Evolutionary conservation across 2,797 vertebrate genomes (phyloP).

Genomic region (Mus spretus): DNA sequence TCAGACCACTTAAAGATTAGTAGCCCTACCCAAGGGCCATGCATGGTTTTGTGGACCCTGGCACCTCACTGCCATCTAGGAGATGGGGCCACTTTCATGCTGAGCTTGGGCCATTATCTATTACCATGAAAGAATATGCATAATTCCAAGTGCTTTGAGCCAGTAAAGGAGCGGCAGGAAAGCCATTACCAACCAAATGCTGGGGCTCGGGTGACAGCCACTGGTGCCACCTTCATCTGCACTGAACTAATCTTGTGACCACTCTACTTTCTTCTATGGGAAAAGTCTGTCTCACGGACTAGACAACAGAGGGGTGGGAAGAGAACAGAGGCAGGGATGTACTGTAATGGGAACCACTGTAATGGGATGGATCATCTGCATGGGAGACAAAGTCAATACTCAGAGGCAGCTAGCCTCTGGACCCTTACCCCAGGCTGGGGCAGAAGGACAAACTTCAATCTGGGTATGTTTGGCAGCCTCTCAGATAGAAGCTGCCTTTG

Average conservation of each 20-base stretch:
- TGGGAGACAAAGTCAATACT: not conserved
- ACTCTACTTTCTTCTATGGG: not conserved
- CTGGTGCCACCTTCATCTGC: not conserved
- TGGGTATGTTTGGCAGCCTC: not conserved
- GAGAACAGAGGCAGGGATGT: slow-evolving; percentile 2
- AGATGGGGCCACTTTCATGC: not conserved
- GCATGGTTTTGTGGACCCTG: not conserved
- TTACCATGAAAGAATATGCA: not conserved
- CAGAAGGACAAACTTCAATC: slow-evolving; percentile 4
- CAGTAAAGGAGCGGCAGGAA: not conserved
- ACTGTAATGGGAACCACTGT: not conserved
- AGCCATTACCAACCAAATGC: slow-evolving; percentile 50
- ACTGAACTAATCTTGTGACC: not conserved
- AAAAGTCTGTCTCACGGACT: slow-evolving; percentile 22
- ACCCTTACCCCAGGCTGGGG: not conserved
- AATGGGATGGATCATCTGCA: not conserved
- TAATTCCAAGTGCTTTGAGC: not conserved
- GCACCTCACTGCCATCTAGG: slow-evolving; percentile 25
- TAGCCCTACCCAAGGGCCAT: not conserved
- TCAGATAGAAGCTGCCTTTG: not conserved
- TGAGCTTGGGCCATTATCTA: not conserved
- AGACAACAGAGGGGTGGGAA: slow-evolving; percentile 29
- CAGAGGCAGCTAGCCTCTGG: not conserved
- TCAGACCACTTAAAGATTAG: slow-evolving; percentile 30
- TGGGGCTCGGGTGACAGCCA: not conserved